These are phyloP conservation scores for Pipistrellus pipistrellus DNA, from an alignment of 2,797 vertebrate genomes.

Conservation along the genomic window DNA sequence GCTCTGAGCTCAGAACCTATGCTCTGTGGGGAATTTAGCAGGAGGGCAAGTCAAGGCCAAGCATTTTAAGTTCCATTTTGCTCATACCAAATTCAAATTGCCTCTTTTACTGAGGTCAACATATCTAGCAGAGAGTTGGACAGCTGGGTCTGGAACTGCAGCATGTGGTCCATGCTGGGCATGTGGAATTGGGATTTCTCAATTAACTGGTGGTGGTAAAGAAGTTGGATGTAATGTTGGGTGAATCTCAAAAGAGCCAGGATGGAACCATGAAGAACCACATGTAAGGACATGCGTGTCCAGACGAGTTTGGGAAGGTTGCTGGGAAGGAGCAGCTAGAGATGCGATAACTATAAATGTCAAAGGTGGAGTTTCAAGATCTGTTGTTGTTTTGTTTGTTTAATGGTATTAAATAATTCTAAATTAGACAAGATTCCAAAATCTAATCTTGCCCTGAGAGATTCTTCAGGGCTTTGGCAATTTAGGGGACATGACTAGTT, in stretches of 20 bases:
- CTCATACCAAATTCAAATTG: not conserved
- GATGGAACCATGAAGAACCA: not conserved
- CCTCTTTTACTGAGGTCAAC: not conserved
- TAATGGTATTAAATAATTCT: constrained; percentile 1
- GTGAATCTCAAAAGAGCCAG: not conserved
- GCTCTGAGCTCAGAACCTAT: not conserved
- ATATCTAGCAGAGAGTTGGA: not conserved
- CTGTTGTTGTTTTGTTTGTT: not conserved
- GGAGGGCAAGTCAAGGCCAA: not conserved
- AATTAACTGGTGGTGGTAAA: not conserved
- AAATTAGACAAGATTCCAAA: not conserved
- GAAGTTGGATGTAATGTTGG: not conserved
- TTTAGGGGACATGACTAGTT: not conserved
- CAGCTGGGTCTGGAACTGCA: not conserved
- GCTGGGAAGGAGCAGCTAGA: not conserved
- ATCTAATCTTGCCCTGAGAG: not conserved
- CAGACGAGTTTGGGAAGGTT: not conserved
- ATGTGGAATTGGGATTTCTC: not conserved
- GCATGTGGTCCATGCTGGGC: not conserved
- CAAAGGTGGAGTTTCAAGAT: not conserved
- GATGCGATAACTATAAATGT: not conserved
- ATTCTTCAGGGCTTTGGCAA: not conserved
- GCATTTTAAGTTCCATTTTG: constrained; percentile 5
- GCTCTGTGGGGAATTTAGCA: not conserved
- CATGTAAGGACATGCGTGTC: no score